A percentile compares a stretch with the other conserved stretches of the same genome.
Conservation (phyloP, 1,140 invertebrate species). For the Drosophila funebris region DNA sequence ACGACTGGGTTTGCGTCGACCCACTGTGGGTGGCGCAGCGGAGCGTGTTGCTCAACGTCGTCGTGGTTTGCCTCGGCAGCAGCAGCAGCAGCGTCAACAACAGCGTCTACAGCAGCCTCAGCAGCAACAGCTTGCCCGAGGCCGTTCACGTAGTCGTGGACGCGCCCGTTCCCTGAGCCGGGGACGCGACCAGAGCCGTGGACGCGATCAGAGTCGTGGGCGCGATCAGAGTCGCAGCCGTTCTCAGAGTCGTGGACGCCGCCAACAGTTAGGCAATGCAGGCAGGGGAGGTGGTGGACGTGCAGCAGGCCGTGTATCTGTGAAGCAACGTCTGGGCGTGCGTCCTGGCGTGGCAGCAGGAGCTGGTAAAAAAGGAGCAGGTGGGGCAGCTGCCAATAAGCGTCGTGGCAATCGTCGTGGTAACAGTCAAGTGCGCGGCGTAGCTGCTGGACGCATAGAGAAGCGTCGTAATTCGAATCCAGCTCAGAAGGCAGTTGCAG, state of each 20-base stretch:
- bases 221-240: constrained; percentile 43
- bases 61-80: constrained; percentile 44
- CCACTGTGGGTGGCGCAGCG: constrained; percentile 67
- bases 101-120: constrained; percentile 27
- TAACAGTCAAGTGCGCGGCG: constrained; percentile 60
- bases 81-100: constrained; percentile 47
- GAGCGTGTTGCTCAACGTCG: constrained; percentile 72
- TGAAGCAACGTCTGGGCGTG: constrained; percentile 72
- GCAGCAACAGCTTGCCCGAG: constrained; percentile 25
- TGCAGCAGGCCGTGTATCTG: constrained; percentile 50
- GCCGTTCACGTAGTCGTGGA: constrained; percentile 61
- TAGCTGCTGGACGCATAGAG: constrained; percentile 67
- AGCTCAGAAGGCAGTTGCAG: constrained; percentile 43
- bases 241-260: constrained; percentile 33
- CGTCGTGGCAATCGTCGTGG: constrained; percentile 41
- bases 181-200: constrained; percentile 34
- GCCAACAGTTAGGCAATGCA: constrained; percentile 16
- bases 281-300: constrained; percentile 1
- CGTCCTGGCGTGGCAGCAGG: constrained; percentile 49
- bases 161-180: constrained; percentile 51
- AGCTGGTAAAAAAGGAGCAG: constrained; percentile 4
- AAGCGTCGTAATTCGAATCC: constrained; percentile 62
- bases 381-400: constrained; percentile 6
- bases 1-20: constrained; percentile 65
- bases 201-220: constrained; percentile 37